phyloP scores from a whole-genome alignment of 2,113 vertebrate genomes.

The Proterorhinus semilunaris region DNA sequence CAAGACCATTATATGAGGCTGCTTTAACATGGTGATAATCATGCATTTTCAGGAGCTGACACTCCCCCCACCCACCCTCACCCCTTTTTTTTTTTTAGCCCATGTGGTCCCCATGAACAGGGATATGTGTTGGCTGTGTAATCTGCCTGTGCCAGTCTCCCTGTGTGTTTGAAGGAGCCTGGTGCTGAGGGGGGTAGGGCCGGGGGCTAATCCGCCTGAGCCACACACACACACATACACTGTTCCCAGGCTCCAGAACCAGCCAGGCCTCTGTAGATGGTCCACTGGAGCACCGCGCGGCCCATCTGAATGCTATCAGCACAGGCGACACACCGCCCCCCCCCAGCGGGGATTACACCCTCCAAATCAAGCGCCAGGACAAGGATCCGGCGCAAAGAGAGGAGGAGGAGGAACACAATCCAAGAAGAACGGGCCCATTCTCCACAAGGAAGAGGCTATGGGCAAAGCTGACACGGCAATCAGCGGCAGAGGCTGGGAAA shows the following conservation, averaged over 20 bases:
- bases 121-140: slow-evolving; percentile 49
- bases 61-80: slow-evolving; percentile 3
- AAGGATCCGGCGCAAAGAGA: slow-evolving; percentile 56
- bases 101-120: slow-evolving; percentile 21
- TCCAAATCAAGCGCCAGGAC: slow-evolving; percentile 64
- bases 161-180: slow-evolving; percentile 56
- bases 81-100: slow-evolving; percentile 6
- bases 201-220: slow-evolving; percentile 65
- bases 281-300: slow-evolving; percentile 66
- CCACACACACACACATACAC: slow-evolving; percentile 30
- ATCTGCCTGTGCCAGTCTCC: slow-evolving; percentile 66
- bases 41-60: slow-evolving; percentile 35
- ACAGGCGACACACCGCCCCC: slow-evolving; percentile 71
- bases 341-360: slow-evolving; percentile 72
- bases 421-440: slow-evolving; percentile 57
- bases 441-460: slow-evolving; percentile 59
- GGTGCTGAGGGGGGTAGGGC: slow-evolving; percentile 46
- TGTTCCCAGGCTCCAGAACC: slow-evolving; percentile 47
- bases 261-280: slow-evolving; percentile 66
- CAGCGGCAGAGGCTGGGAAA: slow-evolving; percentile 50
- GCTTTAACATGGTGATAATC: slow-evolving; percentile 32
- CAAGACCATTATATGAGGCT: slow-evolving; percentile 32
- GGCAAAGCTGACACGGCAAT: slow-evolving; percentile 61
- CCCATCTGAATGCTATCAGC: slow-evolving; percentile 75
- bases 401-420: slow-evolving; percentile 58